Percentiles rank a stretch among this genome's conserved stretches.
These are phyloP conservation scores for Allygus modestus DNA, from an alignment of 2,888 invertebrate species.

Conservation along the genomic window DNA sequence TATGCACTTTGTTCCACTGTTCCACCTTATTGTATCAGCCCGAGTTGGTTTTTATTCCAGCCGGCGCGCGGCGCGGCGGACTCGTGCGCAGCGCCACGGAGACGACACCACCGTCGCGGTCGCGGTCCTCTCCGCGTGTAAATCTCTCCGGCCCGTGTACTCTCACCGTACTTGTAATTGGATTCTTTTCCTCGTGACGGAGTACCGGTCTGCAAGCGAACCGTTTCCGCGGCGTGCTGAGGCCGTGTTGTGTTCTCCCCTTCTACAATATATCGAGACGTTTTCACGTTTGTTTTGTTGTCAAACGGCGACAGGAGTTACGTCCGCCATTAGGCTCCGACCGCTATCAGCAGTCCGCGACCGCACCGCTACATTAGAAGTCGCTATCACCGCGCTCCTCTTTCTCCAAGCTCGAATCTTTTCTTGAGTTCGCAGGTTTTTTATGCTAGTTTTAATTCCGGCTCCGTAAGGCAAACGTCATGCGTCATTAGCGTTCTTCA, in stretches of 20 bases:
- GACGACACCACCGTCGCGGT: neutral
- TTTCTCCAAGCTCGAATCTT: too few relatives aligned
- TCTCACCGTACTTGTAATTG: constrained; percentile 43
- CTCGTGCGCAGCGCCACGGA: neutral
- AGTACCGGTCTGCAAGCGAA: constrained; percentile 28
- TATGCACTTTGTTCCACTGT: too few relatives aligned
- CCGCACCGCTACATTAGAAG: neutral
- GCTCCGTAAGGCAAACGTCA: too few relatives aligned
- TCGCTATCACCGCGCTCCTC: neutral
- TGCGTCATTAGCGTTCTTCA: too few relatives aligned
- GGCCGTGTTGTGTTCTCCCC: constrained; percentile 49
- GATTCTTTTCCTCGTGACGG: constrained; percentile 49
- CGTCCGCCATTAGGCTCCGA: constrained; percentile 35
- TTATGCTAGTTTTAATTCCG: too few relatives aligned
- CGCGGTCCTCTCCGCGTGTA: neutral
- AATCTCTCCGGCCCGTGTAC: constrained; percentile 35
- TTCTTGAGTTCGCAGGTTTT: too few relatives aligned
- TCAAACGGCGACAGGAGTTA: constrained; percentile 32
- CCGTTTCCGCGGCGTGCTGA: constrained; percentile 40
- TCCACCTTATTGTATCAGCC: too few relatives aligned
- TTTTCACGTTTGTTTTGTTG: constrained; percentile 57
- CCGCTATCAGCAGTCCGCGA: constrained; percentile 15
- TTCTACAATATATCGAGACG: constrained; percentile 50
- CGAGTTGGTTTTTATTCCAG: too few relatives aligned
- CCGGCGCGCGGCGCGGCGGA: neutral